Evolutionary conservation across 2,113 vertebrate genomes (phyloP), one percentile per base, ranked within the genome.

Genomic region (Chaetops frenatus): DNA sequence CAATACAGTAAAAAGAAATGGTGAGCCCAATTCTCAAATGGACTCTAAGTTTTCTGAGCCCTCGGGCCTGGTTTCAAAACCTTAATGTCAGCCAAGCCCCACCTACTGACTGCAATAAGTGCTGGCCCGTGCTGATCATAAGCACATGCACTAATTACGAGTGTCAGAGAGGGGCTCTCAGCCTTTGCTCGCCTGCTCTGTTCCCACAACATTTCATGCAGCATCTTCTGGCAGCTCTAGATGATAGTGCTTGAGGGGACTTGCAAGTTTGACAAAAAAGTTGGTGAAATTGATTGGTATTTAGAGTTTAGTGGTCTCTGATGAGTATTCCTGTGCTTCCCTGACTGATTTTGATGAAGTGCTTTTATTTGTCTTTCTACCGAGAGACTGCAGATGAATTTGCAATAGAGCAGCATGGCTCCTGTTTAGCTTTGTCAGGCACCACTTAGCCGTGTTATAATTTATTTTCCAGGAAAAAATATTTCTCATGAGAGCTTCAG

Each of bases 281-380:
- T 98, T 98, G 93, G 96, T 92, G 96, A 97, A 98, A 98, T 98
- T 98, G 98, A 98, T 98, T 98, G 97, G 97, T 98, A 97, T 98
- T 98, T 98, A 98, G 97, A 98, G 97, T 97, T 98, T 98, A 98
- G 97, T 96, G 96, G 97, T 97, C 98, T 98, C 98, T 95, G 97
- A 93, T 98, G 97, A 98, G 97, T 79, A 97, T 98, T 98, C 97
- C 96, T 95, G 96, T 96, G 97, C 98, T 98, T 98, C 97, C 97
- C 96, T 97, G 98, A 98, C 98, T 98, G 98, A 98, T 98, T 98
- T 98, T 98, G 98, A 98, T 98, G 97, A 98, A 98, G 98, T 98
- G 98, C 96, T 98, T 98, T 98, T 98, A 98, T 98, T 98, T 98
- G 98, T 98, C 97, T 98, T 96, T 97, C 97, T 97, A 98, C 92